phyloP scores from a whole-genome alignment of 2,797 vertebrate species.

The Microctenopoma lineatum region DNA sequence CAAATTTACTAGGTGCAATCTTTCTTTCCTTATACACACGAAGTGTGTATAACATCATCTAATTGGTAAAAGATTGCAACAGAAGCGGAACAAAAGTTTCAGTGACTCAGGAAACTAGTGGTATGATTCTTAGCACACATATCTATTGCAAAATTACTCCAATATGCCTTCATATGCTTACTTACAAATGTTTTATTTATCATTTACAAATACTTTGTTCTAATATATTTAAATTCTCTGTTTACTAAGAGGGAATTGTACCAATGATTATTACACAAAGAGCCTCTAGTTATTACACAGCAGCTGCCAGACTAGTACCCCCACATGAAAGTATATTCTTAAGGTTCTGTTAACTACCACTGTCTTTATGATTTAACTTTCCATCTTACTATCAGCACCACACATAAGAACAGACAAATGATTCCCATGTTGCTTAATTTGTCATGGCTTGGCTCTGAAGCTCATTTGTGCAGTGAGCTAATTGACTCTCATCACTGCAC shows the following conservation, averaged over 20 bases:
- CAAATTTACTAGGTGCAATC: no score
- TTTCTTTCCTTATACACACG: no score
- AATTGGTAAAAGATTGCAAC: no score
- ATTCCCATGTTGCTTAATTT: conserved; percentile 16
- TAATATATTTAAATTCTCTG: not conserved
- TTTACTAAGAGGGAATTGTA: conserved; percentile 19
- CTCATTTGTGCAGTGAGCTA: conserved; percentile 32
- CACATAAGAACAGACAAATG: not conserved
- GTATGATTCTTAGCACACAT: no score
- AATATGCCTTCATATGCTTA: no score
- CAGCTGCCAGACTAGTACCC: conserved; percentile 1
- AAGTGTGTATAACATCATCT: no score
- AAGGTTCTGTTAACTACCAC: conserved; percentile 11
- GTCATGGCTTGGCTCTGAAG: conserved; percentile 19
- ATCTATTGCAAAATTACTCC: no score
- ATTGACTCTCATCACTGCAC: conserved; percentile 42
- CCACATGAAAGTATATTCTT: conserved; percentile 8
- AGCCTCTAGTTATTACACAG: conserved; percentile 14
- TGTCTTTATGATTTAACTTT: conserved; percentile 18
- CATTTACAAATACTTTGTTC: no score
- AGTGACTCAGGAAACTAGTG: no score
- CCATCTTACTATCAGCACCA: not conserved
- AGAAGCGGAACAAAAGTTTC: no score
- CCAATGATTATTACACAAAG: conserved; percentile 23
- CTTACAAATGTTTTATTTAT: no score